Percentiles rank a stretch among this genome's conserved stretches.
Evolutionary conservation across 92 coral and sea anemone species (phyloP).

Genomic region (Porites divaricata): DNA sequence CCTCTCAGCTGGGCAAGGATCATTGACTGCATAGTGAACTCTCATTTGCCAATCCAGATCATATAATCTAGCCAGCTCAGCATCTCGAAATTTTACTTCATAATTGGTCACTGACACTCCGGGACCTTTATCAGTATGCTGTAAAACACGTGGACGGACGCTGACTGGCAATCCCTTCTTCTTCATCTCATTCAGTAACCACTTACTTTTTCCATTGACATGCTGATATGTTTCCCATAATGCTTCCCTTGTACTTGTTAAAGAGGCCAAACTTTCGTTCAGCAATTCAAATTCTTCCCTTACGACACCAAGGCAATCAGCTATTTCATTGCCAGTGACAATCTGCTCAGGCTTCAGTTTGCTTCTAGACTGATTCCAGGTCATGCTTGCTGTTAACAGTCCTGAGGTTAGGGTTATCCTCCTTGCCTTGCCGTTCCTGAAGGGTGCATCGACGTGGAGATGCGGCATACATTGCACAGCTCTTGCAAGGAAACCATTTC

Average conservation of each 20-base stretch:
- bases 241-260: conserved; percentile 21
- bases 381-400: conserved; percentile 8
- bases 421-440: too few relatives aligned
- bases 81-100: conserved; percentile 55
- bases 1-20: conserved; percentile 56
- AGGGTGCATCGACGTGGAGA: too few relatives aligned
- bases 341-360: conserved; percentile 16
- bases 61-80: conserved; percentile 44
- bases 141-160: conserved; percentile 34
- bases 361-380: conserved; percentile 29
- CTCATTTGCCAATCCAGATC: conserved; percentile 42
- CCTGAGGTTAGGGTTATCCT: too few relatives aligned
- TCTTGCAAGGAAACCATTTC: too few relatives aligned
- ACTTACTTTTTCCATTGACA: conserved; percentile 8
- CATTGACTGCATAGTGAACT: conserved; percentile 48
- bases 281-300: conserved; percentile 35
- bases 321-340: conserved; percentile 37
- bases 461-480: too few relatives aligned
- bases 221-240: conserved; percentile 39
- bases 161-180: conserved; percentile 25
- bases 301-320: conserved; percentile 22
- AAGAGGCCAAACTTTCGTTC: conserved; percentile 28
- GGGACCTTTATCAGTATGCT: conserved; percentile 51
- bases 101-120: conserved; percentile 52
- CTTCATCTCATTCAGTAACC: conserved; percentile 24